Conservation (phyloP, 2,888 invertebrate species). For the Ochlodes sylvanus region DNA sequence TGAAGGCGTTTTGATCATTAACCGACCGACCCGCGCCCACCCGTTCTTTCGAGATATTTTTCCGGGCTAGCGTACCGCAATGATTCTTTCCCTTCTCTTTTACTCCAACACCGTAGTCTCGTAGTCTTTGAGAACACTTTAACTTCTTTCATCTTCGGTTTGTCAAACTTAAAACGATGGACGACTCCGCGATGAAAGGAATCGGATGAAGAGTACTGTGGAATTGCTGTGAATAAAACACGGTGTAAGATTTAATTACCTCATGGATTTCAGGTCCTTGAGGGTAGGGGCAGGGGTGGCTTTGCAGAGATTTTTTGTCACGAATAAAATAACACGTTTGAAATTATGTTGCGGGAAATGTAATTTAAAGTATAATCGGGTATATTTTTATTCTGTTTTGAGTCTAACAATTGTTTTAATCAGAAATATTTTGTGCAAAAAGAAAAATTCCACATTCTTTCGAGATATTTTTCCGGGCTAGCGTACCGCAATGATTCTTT, state of each 20-base stretch:
- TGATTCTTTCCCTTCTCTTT: slow-evolving; percentile 59
- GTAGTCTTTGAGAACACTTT: slow-evolving; percentile 62
- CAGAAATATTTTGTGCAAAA: not conserved
- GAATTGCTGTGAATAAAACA: slow-evolving; percentile 38
- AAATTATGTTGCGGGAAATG: not conserved
- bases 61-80: slow-evolving; percentile 59
- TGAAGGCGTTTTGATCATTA: slow-evolving; percentile 77
- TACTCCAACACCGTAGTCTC: slow-evolving; percentile 55
- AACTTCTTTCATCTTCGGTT: slow-evolving; percentile 73
- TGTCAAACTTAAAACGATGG: slow-evolving; percentile 55
- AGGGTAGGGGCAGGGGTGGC: not conserved
- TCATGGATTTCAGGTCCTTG: slow-evolving; percentile 11
- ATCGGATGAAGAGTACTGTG: slow-evolving; percentile 42
- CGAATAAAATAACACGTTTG: not conserved
- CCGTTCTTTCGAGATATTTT: slow-evolving; percentile 60
- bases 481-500: slow-evolving; percentile 58
- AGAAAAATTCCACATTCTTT: no score
- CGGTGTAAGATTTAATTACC: slow-evolving; percentile 27
- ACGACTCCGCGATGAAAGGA: slow-evolving; percentile 51
- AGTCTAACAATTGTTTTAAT: no score
- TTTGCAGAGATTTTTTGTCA: not conserved
- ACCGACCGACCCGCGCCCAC: slow-evolving; percentile 41
- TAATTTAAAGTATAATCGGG: no score
- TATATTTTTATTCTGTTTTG: no score
- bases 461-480: slow-evolving; percentile 67